Evolutionary conservation across 1,140 invertebrate genomes (phyloP).

Genomic region (Acyrthosiphon pisum): DNA sequence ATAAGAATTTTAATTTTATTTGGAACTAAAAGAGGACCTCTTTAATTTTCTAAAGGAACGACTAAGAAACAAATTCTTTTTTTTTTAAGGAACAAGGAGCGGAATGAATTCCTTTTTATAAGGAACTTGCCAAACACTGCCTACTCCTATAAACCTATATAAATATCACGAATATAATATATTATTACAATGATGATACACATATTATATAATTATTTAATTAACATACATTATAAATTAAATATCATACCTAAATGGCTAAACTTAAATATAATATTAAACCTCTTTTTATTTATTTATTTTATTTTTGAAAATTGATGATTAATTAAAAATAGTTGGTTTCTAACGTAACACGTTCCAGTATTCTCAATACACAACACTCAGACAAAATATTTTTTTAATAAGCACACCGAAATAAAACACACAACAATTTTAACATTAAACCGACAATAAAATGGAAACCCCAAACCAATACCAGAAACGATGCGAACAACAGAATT

Average conservation of each 20-base stretch:
- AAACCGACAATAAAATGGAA: background rate
- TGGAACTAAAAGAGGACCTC: too few species aligned
- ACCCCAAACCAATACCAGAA: background rate
- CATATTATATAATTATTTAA: too few species aligned
- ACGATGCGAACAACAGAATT: background rate
- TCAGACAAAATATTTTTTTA: background rate
- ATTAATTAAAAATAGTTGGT: constrained; percentile 2
- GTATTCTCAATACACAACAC: background rate
- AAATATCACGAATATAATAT: too few species aligned
- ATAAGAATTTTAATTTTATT: too few species aligned
- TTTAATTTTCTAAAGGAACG: too few species aligned
- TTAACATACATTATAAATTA: too few species aligned
- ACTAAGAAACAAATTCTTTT: too few species aligned
- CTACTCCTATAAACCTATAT: too few species aligned
- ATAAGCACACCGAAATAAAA: background rate
- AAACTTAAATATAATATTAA: background rate
- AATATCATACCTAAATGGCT: background rate
- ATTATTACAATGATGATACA: too few species aligned
- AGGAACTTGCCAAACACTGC: too few species aligned
- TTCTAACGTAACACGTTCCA: background rate
- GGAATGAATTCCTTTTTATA: too few species aligned
- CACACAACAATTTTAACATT: background rate
- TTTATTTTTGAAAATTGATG: background rate
- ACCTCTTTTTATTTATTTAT: background rate
- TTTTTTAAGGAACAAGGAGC: too few species aligned